Evolutionary conservation across 2,888 invertebrate species (phyloP), one percentile per base, ranked within the genome.

Genomic region (Synanthedon formicaeformis): DNA sequence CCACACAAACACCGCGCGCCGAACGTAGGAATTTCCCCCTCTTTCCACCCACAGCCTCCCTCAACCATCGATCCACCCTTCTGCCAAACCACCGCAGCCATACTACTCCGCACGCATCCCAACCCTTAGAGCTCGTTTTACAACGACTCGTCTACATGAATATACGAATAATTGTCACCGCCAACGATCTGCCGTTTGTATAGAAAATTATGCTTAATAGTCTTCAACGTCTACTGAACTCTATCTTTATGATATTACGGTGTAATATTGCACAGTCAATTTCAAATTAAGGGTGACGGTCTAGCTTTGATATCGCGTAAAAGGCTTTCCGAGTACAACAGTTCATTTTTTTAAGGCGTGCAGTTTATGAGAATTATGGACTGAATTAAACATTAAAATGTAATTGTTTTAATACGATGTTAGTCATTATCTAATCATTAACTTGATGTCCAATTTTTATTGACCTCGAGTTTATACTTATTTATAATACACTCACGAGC

Each of bases 51-150:
- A 23, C 51, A 13, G 60, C 69, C 67, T 60, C 70, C 67, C 71
- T 60, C 66, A 57, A 61, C 67, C 79, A 85, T 85, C 84, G 84
- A 84, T 84, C 84, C 79, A 75, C 76, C 76, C 77, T 71, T 62
- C 10, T 12, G 6, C 12, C 40, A 40, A 13, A 18, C 18, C 34
- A 27, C 34, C 40, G 34, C 23, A 10, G 50, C 6, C 40, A 5
- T n/a, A 50, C 40, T 40, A 6, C 40, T 50, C n/a, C 50, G 5
- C 27, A 40, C 18, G 34, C 34, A 34, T 18, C 40, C 40, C 27
- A 11, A 50, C 50, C 34, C 50, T 12, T 50, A 50, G 13, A 50
- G 23, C 45, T 45, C 45, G 45, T 45, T 45, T 45, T 45, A 45
- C 45, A 45, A 13, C 45, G 45, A n/a, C 45, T 14, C 45, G 13